A percentile compares a stretch with the other conserved stretches of the same genome.
These are phyloP conservation scores for Protaetia brevitarsis DNA, from an alignment of 1,140 invertebrate species.

Conservation along the genomic window DNA sequence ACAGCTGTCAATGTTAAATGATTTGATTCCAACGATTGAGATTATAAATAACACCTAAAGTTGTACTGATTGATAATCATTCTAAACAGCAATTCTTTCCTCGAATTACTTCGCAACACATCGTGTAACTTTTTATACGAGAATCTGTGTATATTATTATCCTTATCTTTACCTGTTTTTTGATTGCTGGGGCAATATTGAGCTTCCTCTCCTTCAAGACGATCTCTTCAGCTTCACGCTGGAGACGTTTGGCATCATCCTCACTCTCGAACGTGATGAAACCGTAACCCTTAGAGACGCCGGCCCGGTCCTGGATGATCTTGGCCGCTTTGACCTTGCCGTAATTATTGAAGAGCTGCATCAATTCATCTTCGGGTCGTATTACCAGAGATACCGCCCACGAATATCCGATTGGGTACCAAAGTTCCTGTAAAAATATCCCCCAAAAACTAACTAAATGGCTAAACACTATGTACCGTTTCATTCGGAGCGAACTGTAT, in stretches of 20 bases:
- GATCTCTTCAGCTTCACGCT: constrained; percentile 56
- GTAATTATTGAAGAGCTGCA: constrained; percentile 79
- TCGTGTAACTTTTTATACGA: too few relatives aligned
- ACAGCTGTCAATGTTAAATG: too few relatives aligned
- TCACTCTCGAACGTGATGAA: constrained; percentile 95
- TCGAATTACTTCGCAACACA: too few relatives aligned
- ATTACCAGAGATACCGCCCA: constrained; percentile 85
- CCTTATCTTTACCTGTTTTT: constrained; percentile 66
- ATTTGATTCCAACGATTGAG: too few relatives aligned
- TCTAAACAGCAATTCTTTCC: too few relatives aligned
- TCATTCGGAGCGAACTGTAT: too few relatives aligned
- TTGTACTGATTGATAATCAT: too few relatives aligned
- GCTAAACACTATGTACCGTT: too few relatives aligned
- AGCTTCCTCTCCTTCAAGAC: constrained; percentile 78
- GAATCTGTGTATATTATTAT: not conserved
- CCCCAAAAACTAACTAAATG: too few relatives aligned
- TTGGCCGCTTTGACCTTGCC: constrained; percentile 91
- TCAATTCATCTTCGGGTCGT: constrained; percentile 81
- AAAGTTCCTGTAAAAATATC: constrained; percentile 65
- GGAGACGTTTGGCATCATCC: constrained; percentile 77
- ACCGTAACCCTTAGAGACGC: constrained; percentile 92
- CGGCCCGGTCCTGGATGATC: constrained; percentile 90
- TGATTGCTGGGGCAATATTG: constrained; percentile 87
- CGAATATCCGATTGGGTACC: constrained; percentile 92
- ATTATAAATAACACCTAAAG: too few relatives aligned